A percentile compares a stretch with the other conserved stretches of the same genome.
Conservation (phyloP, 1,140 invertebrate species). For the Halesus radiatus region DNA sequence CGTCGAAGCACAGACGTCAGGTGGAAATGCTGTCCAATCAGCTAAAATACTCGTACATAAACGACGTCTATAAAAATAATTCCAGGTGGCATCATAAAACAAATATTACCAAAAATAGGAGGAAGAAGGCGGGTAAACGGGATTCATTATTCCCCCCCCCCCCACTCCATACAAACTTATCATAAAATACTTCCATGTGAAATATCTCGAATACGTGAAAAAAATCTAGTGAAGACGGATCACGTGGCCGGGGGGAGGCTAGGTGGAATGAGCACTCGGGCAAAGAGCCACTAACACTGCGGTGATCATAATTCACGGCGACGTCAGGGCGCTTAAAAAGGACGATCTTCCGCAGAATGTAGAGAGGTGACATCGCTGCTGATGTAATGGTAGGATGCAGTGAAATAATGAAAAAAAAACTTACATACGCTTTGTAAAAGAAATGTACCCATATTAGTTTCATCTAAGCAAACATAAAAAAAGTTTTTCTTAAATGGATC, state of each 20-base stretch:
- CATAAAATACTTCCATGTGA: neutral
- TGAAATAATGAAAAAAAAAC: too few species aligned
- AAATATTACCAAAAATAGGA: too few species aligned
- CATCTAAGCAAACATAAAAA: too few species aligned
- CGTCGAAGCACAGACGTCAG: too few species aligned
- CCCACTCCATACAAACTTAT: neutral
- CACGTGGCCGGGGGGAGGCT: neutral
- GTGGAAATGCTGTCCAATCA: too few species aligned
- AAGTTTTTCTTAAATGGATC: too few species aligned
- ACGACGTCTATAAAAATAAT: too few species aligned
- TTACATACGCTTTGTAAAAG: too few species aligned
- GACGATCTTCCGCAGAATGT: conserved; percentile 22
- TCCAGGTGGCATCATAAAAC: too few species aligned
- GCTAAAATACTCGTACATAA: too few species aligned
- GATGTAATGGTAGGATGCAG: too few species aligned
- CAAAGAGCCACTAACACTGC: conserved; percentile 16
- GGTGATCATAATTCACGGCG: conserved; percentile 32
- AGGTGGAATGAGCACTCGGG: neutral
- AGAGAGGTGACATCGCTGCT: conserved; percentile 1
- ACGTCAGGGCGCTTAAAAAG: neutral
- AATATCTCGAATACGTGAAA: conserved; percentile 20
- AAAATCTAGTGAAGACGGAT: conserved; percentile 12
- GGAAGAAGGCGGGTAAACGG: neutral
- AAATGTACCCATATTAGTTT: too few species aligned
- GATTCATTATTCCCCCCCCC: neutral